Evolutionary conservation across 2,888 invertebrate species (phyloP).

Genomic region (Ellobium chinense): DNA sequence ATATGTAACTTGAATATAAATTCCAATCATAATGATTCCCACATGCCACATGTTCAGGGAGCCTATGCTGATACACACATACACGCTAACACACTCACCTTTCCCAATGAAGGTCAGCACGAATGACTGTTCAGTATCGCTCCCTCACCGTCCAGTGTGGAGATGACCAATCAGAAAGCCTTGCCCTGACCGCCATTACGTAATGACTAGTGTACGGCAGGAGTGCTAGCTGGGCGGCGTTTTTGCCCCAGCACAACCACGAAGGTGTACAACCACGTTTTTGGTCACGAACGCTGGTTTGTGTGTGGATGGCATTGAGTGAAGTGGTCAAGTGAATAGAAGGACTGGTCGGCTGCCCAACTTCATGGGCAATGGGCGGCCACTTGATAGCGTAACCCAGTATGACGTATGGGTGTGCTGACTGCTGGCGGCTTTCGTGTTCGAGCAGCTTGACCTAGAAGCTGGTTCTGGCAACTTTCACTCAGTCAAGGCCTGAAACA

Average conservation of each 20-base stretch:
- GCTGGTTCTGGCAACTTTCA: too few species aligned
- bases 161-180: conserved; percentile 26
- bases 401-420: too few species aligned
- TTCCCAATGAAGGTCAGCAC: neutral
- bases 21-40: too few species aligned
- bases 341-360: neutral
- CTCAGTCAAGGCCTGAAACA: too few species aligned
- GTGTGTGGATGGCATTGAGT: too few species aligned
- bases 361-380: too few species aligned
- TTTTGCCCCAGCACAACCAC: neutral
- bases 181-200: conserved; percentile 2
- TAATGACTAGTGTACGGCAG: neutral
- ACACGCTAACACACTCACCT: neutral
- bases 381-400: too few species aligned
- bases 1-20: too few species aligned
- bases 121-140: neutral
- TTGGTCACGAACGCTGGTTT: neutral
- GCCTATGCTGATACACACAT: neutral
- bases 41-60: too few species aligned
- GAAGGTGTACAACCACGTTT: neutral
- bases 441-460: too few species aligned
- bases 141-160: neutral
- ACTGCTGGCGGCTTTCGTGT: too few species aligned
- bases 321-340: neutral
- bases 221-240: neutral